Evolutionary conservation across 2,888 invertebrate species (phyloP), one percentile per base, ranked within the genome.

Genomic region (Thymelicus sylvestris): DNA sequence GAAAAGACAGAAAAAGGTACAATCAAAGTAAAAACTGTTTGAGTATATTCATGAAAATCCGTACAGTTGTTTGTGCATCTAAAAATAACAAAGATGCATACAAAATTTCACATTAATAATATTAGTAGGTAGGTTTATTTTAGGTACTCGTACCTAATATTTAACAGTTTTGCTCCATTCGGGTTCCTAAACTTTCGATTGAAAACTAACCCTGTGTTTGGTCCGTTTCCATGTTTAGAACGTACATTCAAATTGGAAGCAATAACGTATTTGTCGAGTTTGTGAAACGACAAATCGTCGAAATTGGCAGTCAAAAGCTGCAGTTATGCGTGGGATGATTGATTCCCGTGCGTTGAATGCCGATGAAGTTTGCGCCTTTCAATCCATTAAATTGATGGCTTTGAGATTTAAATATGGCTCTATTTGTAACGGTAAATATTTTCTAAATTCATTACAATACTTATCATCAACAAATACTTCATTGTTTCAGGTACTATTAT

Each of bases 221-320:
- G 50, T 44, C 44, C 44, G 44, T 19, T 55, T 55, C 31, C 39
- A 59, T n/a, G 59, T 59, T 13, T 44, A 67, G 69, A 69, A 64
- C 63, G 57, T 64, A 59, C 57, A 63, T 64, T 38, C 57, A 48
- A 70, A 70, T 60, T 64, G 64, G 59, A 70, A 70, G 64, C 41
- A 70, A 70, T 70, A 70, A 65, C 64, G 69, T 70, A 70, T 70
- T 69, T 70, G 70, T 69, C 64, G 59, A 65, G 65, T 70, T 70
- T 52, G 70, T 70, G 64, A 50, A 70, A 65, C 70, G 70, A 65
- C 70, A 70, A 70, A 70, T 70, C 59, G 70, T 65, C 60, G 39
- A 57, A 65, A 70, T 70, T 65, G 70, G 64, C 70, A 60, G 65
- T 70, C 59, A 48, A 64, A 69, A 71, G 71, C 71, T 65, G 70